These are phyloP conservation scores for Dreissena rostriformis DNA, from an alignment of 1,140 invertebrate genomes.

Conservation along the genomic window DNA sequence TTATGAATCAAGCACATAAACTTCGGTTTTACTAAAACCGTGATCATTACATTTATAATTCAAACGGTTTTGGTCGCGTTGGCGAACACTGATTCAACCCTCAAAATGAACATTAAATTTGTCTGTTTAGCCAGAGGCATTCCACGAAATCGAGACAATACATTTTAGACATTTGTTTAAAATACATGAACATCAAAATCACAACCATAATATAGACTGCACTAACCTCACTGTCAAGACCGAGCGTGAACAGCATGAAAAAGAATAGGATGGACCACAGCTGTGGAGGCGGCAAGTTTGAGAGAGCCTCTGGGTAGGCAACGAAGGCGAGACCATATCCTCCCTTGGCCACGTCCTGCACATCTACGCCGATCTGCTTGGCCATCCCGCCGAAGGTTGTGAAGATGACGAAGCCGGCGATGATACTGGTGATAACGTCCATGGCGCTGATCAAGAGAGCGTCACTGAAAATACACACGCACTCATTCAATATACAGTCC, in stretches of 20 bases:
- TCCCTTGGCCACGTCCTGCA: constrained; percentile 70
- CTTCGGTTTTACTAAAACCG: too few species aligned
- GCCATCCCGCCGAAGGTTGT: constrained; percentile 91
- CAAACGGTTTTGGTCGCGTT: too few species aligned
- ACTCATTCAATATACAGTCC: too few species aligned
- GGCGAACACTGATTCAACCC: too few species aligned
- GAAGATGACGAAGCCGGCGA: constrained; percentile 98
- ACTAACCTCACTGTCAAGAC: constrained; percentile 91
- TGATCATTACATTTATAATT: too few species aligned
- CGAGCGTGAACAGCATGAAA: constrained; percentile 95
- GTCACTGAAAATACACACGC: constrained; percentile 83
- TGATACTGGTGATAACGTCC: constrained; percentile 97
- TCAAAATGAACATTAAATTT: too few species aligned
- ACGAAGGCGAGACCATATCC: constrained; percentile 92
- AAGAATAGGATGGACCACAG: constrained; percentile 93
- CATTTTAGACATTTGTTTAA: too few species aligned
- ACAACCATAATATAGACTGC: neutral
- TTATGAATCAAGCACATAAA: too few species aligned
- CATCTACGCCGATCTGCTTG: constrained; percentile 57
- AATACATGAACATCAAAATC: too few species aligned
- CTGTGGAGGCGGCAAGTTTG: constrained; percentile 89
- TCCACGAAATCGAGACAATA: too few species aligned
- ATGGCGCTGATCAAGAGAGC: constrained; percentile 96
- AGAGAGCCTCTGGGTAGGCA: constrained; percentile 92
- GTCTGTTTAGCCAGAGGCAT: too few species aligned